These are phyloP conservation scores for Propithecus perrieri DNA, from an alignment of 2,797 vertebrate species.

Conservation along the genomic window DNA sequence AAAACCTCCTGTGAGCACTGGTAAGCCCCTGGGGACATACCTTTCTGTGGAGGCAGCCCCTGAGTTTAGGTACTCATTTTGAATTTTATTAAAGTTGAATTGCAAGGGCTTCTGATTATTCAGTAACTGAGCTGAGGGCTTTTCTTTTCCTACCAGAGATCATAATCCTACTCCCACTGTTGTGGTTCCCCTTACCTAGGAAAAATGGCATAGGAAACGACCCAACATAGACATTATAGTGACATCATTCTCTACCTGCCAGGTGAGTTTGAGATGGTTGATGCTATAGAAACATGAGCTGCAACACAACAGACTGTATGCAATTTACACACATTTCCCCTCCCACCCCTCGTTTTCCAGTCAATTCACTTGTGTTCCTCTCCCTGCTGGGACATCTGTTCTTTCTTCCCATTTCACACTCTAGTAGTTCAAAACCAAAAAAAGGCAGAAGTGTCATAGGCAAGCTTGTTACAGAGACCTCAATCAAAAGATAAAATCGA, in stretches of 20 bases:
- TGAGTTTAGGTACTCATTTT: not conserved
- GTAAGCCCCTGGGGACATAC: fast-evolving
- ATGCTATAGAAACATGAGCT: not conserved
- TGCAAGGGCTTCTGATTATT: not conserved
- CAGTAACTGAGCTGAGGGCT: not conserved
- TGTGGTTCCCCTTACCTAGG: not conserved
- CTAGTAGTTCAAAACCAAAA: not conserved
- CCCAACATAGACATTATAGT: too few species aligned
- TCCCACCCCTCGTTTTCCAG: not conserved
- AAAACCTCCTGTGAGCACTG: not conserved
- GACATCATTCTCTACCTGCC: not conserved
- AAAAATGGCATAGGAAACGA: not conserved
- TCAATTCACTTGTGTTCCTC: not conserved
- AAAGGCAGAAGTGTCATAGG: not conserved
- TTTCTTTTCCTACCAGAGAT: not conserved
- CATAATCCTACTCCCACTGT: not conserved
- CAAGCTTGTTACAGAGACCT: not conserved
- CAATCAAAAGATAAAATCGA: not conserved
- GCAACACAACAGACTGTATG: not conserved
- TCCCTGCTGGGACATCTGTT: not conserved
- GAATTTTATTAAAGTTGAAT: not conserved
- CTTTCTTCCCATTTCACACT: not conserved
- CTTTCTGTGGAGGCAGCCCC: not conserved
- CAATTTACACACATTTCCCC: not conserved
- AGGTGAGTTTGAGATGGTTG: not conserved